Percentiles rank a stretch among this genome's conserved stretches.
These are phyloP conservation scores for Lerema accius DNA, from an alignment of 1,140 invertebrate genomes.

Conservation along the genomic window DNA sequence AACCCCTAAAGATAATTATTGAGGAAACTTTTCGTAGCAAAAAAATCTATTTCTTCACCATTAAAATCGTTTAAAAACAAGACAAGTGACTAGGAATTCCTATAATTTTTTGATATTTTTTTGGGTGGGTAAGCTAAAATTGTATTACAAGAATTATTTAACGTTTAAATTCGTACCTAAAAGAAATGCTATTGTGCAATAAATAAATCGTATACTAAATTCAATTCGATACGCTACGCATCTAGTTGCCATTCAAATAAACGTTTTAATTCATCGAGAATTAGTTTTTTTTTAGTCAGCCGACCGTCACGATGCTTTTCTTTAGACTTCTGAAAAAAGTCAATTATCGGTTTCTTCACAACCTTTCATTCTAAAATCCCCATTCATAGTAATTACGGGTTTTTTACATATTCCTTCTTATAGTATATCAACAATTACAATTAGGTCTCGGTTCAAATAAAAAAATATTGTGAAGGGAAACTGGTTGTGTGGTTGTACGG, in stretches of 20 bases:
- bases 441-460: constrained; percentile 37
- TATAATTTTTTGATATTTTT: too few relatives aligned
- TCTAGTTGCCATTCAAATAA: not conserved
- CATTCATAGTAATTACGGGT: constrained; percentile 44
- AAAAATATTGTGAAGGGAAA: constrained; percentile 66
- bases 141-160: too few relatives aligned
- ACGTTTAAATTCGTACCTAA: too few relatives aligned
- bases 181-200: too few relatives aligned
- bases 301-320: not conserved
- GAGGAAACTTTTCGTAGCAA: too few relatives aligned
- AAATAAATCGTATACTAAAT: too few relatives aligned
- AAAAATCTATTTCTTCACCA: too few relatives aligned
- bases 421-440: constrained; percentile 38
- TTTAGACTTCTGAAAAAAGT: constrained; percentile 17
- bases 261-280: not conserved
- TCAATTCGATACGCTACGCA: too few relatives aligned
- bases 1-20: too few relatives aligned
- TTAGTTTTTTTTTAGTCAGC: not conserved
- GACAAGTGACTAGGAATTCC: too few relatives aligned
- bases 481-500: constrained; percentile 34
- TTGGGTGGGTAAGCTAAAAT: too few relatives aligned
- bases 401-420: constrained; percentile 37
- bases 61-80: too few relatives aligned
- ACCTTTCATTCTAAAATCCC: constrained; percentile 10
- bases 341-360: constrained; percentile 15